A percentile compares a stretch with the other conserved stretches of the same genome.
Conservation (phyloP, 2,888 invertebrate genomes). For the Lottia gigantea region DNA sequence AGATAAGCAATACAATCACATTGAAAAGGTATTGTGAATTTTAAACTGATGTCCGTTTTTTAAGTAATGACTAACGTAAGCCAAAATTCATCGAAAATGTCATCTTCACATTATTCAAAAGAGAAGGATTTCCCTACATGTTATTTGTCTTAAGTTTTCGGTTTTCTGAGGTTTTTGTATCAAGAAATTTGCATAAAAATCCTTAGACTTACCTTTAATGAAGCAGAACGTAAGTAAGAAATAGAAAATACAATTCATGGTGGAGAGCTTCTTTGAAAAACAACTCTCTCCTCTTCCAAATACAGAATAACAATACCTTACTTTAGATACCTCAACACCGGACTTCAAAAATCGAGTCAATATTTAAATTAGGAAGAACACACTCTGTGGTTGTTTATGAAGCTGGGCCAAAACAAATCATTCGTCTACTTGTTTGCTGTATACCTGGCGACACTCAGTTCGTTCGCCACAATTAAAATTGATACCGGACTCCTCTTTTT, state of each 20-base stretch:
- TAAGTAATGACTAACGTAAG: no score
- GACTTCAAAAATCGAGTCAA: slow-evolving; percentile 1
- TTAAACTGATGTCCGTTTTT: no score
- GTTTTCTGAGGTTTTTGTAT: no score
- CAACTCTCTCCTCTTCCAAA: neutral
- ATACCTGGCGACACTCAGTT: no score
- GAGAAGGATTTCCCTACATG: no score
- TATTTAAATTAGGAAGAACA: neutral
- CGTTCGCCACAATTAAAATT: no score
- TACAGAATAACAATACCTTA: neutral
- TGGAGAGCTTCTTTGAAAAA: neutral
- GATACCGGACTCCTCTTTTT: no score
- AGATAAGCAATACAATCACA: no score
- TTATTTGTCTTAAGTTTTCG: neutral
- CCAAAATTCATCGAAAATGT: no score
- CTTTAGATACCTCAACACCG: neutral
- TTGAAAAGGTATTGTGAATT: no score
- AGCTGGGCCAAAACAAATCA: neutral
- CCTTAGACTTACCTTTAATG: neutral
- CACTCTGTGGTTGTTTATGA: neutral
- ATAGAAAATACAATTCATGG: neutral
- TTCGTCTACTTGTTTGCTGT: neutral
- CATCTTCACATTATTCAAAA: no score
- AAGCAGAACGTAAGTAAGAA: neutral
- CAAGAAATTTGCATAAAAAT: no score